Percentiles rank a stretch among this genome's conserved stretches.
These are phyloP conservation scores for Cephalopterus ornatus DNA, from an alignment of 2,113 vertebrate species.

Conservation along the genomic window DNA sequence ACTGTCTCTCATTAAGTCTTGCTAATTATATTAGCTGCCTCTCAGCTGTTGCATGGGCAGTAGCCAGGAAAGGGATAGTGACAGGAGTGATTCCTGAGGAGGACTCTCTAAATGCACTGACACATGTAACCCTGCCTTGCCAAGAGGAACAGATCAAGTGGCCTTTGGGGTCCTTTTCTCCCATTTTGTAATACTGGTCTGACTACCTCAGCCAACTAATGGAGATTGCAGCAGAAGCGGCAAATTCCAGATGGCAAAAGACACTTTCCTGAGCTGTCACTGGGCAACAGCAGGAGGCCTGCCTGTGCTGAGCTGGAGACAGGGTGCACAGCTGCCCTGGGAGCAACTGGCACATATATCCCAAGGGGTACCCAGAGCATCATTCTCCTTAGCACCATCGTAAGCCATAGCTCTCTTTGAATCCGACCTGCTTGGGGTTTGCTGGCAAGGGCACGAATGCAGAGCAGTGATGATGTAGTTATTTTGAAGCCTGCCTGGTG, in stretches of 20 bases:
- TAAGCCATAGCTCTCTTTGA: background rate
- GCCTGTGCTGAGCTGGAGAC: too few relatives aligned
- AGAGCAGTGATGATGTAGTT: rapidly evolving
- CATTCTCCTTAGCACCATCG: background rate
- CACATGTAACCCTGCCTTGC: background rate
- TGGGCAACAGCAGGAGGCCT: background rate
- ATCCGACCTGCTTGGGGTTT: background rate
- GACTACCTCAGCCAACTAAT: background rate
- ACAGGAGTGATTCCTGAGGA: background rate
- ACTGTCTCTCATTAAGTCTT: background rate
- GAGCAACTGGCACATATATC: background rate
- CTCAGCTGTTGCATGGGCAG: background rate
- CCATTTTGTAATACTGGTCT: background rate
- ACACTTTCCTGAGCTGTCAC: background rate
- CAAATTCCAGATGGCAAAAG: background rate
- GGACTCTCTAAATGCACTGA: background rate
- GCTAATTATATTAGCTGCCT: conserved; percentile 32
- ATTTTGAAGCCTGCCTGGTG: background rate
- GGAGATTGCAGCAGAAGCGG: background rate
- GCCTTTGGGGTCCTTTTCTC: background rate
- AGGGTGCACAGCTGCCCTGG: background rate
- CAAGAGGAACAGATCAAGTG: background rate
- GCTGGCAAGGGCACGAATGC: background rate
- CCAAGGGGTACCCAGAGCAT: background rate
- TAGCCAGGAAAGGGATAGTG: background rate